Evolutionary conservation across 2,797 vertebrate genomes (phyloP), one percentile per base, ranked within the genome.

Genomic region (Lophura swinhoii): DNA sequence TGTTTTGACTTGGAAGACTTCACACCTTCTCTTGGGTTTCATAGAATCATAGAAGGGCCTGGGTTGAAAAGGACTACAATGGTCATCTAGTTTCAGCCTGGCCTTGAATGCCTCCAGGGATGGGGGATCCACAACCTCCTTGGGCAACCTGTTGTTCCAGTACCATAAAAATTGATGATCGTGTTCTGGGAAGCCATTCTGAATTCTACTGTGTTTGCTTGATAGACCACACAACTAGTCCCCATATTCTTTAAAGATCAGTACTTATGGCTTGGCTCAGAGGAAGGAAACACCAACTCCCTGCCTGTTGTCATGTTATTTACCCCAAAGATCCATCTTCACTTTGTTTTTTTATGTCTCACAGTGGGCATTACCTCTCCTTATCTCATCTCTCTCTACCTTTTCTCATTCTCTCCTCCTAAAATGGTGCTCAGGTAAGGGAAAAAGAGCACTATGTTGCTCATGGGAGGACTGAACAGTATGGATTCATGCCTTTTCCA

Each of bases 331-430:
- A 21, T 17, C 48, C 85, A 48, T 18, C 35, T 12, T 22, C 60
- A 7, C 35, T 2, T 8, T 5, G 13, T 10, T 37, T 4, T 23
- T 44, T 8, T 28, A 14, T 28, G 22, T 56, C 87, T 35, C 0
- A 0, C 35, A 2, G 46, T 0, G 12, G 11, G 46, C 5, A 10
- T 95, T 97, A 99, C 99, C 5, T 4, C 22, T 12, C 8, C 23
- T 31, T 68, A 15, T 24, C 5, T 10, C 33, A 58, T 5, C 22
- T 66, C 20, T 73, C 77, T 58, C 46, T 62, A 10, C 28, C 9
- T 63, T 81, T 80, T 33, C 31, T 55, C 12, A 11, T 33, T 43
- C n/a, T 67, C 28, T 44, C 6, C 16, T 87, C 31, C 31, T 28
- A 35, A 31, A 64, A 41, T 0, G 1, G 18, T 35, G 46, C 29